Conservation (phyloP, 2,888 invertebrate species). For the Periphyllus acericola region DNA sequence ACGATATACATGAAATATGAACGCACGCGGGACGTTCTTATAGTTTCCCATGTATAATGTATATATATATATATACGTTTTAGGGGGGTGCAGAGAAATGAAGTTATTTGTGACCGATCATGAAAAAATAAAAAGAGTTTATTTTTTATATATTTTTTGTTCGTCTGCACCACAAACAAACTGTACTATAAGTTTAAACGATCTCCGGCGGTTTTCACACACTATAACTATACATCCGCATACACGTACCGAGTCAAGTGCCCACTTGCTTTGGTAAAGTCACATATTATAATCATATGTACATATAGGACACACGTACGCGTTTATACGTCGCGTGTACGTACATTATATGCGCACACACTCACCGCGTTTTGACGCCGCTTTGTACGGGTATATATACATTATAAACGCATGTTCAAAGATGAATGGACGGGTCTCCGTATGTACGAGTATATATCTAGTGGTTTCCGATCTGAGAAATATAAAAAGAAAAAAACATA, state of each 20-base stretch:
- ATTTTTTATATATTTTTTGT: conserved; percentile 3
- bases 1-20: too few species aligned
- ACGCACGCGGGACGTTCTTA: not conserved
- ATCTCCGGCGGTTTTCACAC: conserved; percentile 20
- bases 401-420: conserved; percentile 1
- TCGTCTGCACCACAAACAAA: not conserved
- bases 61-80: not conserved
- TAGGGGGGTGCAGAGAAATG: too few species aligned
- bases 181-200: conserved; percentile 27
- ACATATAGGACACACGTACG: not conserved
- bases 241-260: conserved; percentile 33
- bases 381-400: not conserved
- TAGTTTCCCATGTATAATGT: not conserved
- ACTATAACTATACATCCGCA: not conserved
- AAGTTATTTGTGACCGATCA: conserved; percentile 47
- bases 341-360: not conserved
- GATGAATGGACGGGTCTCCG: conserved; percentile 8
- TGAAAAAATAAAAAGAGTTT: not conserved
- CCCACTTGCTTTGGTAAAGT: conserved; percentile 47
- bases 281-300: not conserved
- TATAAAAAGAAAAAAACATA: not conserved
- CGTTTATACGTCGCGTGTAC: too few species aligned
- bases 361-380: conserved; percentile 16
- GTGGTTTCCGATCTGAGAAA: not conserved
- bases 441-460: too few species aligned